Base-by-base conservation (phyloP, 2,888 invertebrate genomes). In the Nomada goodeniana region DNA sequence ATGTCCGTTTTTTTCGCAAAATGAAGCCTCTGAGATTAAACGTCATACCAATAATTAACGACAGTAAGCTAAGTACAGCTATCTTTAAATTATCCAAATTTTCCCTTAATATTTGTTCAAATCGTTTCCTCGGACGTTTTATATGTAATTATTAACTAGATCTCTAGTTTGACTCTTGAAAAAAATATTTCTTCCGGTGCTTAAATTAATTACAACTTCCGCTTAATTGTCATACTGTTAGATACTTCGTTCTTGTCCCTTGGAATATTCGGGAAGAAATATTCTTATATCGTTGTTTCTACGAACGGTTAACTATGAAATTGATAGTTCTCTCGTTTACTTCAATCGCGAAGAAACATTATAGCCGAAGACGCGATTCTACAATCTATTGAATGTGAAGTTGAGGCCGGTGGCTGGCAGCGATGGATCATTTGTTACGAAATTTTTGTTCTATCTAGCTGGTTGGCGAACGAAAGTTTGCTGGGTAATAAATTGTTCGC, bases 401-500 rank as follows among this genome's bases (percentile, higher is more conserved):
- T 55, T 60, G 23, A 74, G 55, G 73, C 4, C 63, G 53, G 72
- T 71, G 82, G 29, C 63, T 65, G 63, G 57, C 44, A 50, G 55
- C 70, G 72, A 65, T 61, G 68, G 60, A 53, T 36, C 36, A 71
- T 67, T 74, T 42, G 57, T 89, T 87, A 83, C 85, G 89, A 86
- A 88, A 88, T 82, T 83, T 76, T 85, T 72, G 63, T 57, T 50
- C 74, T 74, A 79, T 83, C 57, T 59, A 65, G 55, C 60, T 18
- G 50, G 55, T 50, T 47, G 29, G 57, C 57, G 79, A 72, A 86
- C 73, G 88, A 86, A 87, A 88, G 87, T 86, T 83, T 70, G 60
- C 61, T 55, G 67, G 68, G 76, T 67, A 78, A 85, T 84, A 79
- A 85, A 85, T 83, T 73, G 74, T 67, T 52, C 42, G 36, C 68